Evolutionary conservation across 2,797 vertebrate genomes (phyloP).

Genomic region (Sciurus carolinensis): DNA sequence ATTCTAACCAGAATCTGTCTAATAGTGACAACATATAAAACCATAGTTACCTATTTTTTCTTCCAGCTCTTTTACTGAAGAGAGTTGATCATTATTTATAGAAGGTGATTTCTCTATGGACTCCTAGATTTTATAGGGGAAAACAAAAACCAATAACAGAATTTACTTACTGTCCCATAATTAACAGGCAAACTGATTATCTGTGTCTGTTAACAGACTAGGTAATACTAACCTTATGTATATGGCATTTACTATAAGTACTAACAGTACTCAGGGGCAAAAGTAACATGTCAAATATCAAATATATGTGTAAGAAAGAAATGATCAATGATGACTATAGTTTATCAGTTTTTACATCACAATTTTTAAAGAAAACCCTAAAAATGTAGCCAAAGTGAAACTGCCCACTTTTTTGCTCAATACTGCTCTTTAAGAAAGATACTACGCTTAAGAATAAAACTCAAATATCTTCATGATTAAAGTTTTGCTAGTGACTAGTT

Average conservation of each 20-base stretch:
- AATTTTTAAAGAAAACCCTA: neutral
- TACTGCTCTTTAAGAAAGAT: neutral
- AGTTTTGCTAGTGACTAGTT: slow-evolving; percentile 6
- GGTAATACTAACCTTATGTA: neutral
- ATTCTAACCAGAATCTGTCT: neutral
- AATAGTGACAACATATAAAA: slow-evolving; percentile 58
- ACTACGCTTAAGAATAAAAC: neutral
- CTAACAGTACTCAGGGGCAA: neutral
- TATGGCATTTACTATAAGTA: neutral
- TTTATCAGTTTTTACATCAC: neutral
- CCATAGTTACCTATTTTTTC: slow-evolving; percentile 93
- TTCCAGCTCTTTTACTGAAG: slow-evolving; percentile 89
- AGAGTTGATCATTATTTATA: slow-evolving; percentile 87
- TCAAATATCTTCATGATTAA: neutral
- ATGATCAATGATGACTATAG: neutral
- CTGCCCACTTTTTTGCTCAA: slow-evolving; percentile 4
- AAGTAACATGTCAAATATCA: neutral
- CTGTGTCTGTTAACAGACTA: slow-evolving; percentile 7
- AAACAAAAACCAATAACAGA: slow-evolving; percentile 57
- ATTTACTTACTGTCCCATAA: slow-evolving; percentile 53
- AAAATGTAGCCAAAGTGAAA: slow-evolving; percentile 26
- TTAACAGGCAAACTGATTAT: slow-evolving; percentile 15
- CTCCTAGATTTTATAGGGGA: slow-evolving; percentile 88
- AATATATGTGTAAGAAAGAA: neutral
- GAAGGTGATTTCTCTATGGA: slow-evolving; percentile 88